Base-by-base conservation (phyloP, 2,113 vertebrate species). In the Gobius niger region DNA sequence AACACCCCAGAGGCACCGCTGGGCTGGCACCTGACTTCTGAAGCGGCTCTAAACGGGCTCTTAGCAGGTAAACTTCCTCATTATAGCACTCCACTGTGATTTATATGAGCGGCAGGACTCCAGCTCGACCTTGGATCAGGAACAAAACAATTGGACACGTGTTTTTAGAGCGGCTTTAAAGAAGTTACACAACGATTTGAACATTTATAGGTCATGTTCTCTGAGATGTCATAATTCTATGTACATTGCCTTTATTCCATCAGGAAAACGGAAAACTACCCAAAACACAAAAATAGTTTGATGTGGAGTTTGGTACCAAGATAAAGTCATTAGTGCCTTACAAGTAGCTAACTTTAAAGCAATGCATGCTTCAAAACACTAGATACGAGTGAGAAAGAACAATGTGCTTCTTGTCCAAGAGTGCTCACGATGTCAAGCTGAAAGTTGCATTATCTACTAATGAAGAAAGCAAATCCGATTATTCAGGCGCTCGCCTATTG, bases 1-100 rank as follows among this genome's bases (percentile, higher is more conserved):
- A 91, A 90, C 76, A 86, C 59, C 85, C 90, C 75, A 1, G 68
- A 78, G 91, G 90, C 87, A 63, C 46, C 90, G 87, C 75, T 82
- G 50, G 44, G 44, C 1, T 59, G 71, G 82, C 89, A 74, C 88
- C 85, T 88, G 87, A 90, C 85, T 89, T 79, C 63, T 85, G 63
- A 82, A 86, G 76, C 72, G 77, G 70, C 77, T 78, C 84, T 87
- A 79, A 84, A 83, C 78, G 77, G 76, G 74, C 85, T 86, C 81
- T 87, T 88, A 83, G 80, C 85, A 76, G 63, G 77, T 87, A 82
- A 77, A 87, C 88, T 90, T 92, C 89, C 89, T 92, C 87, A 92
- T 92, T 90, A 88, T 84, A 82, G 53, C 87, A 86, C 69, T 85
- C 81, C 68, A 61, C 62, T 24, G 51, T 86, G 81, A 90, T 87